Conservation (phyloP, 30 jellyfish, hydroid and myxozoan genomes). For the Morbakka virulenta region DNA sequence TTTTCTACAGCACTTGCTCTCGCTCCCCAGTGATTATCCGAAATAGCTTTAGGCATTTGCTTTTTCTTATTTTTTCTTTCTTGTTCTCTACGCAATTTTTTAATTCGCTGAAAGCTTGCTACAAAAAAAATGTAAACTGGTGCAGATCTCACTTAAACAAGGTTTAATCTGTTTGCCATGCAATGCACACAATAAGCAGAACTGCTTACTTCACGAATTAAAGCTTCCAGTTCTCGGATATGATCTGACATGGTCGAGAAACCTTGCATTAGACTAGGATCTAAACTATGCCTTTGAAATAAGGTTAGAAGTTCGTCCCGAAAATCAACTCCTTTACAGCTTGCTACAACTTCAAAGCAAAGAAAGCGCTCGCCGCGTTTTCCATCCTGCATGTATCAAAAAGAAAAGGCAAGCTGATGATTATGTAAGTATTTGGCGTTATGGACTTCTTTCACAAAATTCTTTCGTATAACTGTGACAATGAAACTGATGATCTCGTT, state of each 20-base stretch:
- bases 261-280: slow-evolving; percentile 16
- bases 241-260: slow-evolving; percentile 9
- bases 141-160: slow-evolving; percentile 5
- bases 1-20: slow-evolving; percentile 22
- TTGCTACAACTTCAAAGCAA: slow-evolving; percentile 16
- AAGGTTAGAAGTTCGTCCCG: not conserved
- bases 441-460: too few species aligned
- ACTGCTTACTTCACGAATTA: not conserved
- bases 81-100: not conserved
- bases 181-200: slow-evolving; percentile 8
- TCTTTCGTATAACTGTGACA: too few species aligned
- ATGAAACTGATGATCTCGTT: too few species aligned
- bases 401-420: too few species aligned
- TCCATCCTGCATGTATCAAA: slow-evolving; percentile 38
- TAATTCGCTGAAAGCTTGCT: slow-evolving; percentile 4
- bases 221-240: too few species aligned
- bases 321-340: slow-evolving; percentile 9
- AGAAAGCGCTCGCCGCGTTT: slow-evolving; percentile 22
- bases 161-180: slow-evolving; percentile 1
- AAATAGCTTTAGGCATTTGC: slow-evolving; percentile 11
- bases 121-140: slow-evolving; percentile 1
- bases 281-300: not conserved
- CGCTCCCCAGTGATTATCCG: slow-evolving; percentile 22
- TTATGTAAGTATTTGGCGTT: too few species aligned
- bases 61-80: not conserved